Percentiles rank a stretch among this genome's conserved stretches.
Evolutionary conservation across 2,797 vertebrate genomes (phyloP).

Genomic region (Etheostoma nigrum): DNA sequence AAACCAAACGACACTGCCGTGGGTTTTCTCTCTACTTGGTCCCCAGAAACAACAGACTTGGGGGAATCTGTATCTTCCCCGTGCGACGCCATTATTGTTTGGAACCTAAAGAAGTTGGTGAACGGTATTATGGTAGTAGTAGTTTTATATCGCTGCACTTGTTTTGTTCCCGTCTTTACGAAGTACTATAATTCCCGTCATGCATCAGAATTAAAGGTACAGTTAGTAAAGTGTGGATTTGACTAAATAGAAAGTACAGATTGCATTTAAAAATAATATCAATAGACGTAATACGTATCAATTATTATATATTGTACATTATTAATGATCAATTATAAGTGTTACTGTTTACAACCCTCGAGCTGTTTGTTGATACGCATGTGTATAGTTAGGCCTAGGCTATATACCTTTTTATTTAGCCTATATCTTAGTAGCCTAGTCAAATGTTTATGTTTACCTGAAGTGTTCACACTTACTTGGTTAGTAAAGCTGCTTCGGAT

Average conservation of each 20-base stretch:
- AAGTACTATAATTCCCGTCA: conserved; percentile 66
- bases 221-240: background rate
- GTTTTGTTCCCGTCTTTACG: rapidly evolving
- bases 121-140: conserved; percentile 70
- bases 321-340: too few species aligned
- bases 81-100: conserved; percentile 83
- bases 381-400: too few species aligned
- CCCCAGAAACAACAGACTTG: conserved; percentile 25
- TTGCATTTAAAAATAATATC: background rate
- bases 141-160: conserved; percentile 23
- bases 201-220: conserved; percentile 43
- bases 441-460: too few species aligned
- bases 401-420: too few species aligned
- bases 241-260: background rate
- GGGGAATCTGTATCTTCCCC: conserved; percentile 20
- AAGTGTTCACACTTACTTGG: too few species aligned
- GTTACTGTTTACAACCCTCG: too few species aligned
- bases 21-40: conserved; percentile 71
- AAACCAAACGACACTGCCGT: conserved; percentile 84
- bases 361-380: too few species aligned
- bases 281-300: too few species aligned
- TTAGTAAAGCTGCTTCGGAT: too few species aligned
- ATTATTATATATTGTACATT: too few species aligned
- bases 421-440: too few species aligned
- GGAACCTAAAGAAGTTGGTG: background rate